These are phyloP conservation scores for Micrasema minimum DNA, from an alignment of 1,140 invertebrate genomes.

Conservation along the genomic window DNA sequence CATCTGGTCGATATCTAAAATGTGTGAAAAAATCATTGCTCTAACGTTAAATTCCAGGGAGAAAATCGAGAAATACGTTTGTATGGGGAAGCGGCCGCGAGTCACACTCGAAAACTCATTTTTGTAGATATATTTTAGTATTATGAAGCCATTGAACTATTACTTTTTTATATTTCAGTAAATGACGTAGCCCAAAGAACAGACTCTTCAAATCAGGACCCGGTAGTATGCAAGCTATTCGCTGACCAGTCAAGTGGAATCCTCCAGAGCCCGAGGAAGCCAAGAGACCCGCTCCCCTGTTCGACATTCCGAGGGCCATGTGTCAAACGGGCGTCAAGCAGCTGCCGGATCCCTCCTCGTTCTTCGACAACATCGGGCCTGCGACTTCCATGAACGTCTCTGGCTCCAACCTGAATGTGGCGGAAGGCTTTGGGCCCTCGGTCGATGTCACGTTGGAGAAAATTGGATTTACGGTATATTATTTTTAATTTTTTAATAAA, in stretches of 20 bases:
- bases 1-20: too few relatives aligned
- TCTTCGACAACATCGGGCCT: constrained; percentile 64
- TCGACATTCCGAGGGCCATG: constrained; percentile 25
- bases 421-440: constrained; percentile 36
- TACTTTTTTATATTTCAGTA: too few relatives aligned
- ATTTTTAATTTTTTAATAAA: background rate
- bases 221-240: constrained; percentile 64
- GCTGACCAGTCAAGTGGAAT: constrained; percentile 50
- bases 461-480: constrained; percentile 39
- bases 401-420: constrained; percentile 34
- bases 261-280: background rate
- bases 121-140: too few relatives aligned
- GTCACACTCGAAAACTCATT: too few relatives aligned
- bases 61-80: too few relatives aligned
- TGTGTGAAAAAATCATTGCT: too few relatives aligned
- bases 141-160: too few relatives aligned
- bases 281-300: constrained; percentile 1
- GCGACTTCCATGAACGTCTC: constrained; percentile 54
- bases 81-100: too few relatives aligned
- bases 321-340: constrained; percentile 46
- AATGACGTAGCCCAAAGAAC: constrained; percentile 10
- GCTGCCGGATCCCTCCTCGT: constrained; percentile 64
- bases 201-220: constrained; percentile 58
- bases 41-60: too few relatives aligned
- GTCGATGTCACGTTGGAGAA: constrained; percentile 43